These are phyloP conservation scores for Chironex yamaguchii DNA, from an alignment of 30 jellyfish, hydroid and myxozoan genomes.

Conservation along the genomic window DNA sequence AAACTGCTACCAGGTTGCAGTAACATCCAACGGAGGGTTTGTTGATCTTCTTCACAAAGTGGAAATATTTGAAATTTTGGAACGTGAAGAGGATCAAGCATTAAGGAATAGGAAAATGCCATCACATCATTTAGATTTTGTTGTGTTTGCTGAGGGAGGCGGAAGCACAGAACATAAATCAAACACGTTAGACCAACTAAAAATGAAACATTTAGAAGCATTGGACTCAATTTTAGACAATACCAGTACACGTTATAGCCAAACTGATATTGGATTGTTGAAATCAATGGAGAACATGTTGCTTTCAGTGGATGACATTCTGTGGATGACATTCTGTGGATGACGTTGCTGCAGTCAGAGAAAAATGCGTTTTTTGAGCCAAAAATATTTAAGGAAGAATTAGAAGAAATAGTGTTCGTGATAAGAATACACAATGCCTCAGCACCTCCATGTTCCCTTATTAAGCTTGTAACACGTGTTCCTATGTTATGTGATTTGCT, in stretches of 20 bases:
- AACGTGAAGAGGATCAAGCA: too few species aligned
- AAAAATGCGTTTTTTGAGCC: background rate
- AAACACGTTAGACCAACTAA: background rate
- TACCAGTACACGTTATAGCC: background rate
- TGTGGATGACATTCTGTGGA: background rate
- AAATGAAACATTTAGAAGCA: background rate
- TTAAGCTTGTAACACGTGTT: too few species aligned
- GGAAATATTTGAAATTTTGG: too few species aligned
- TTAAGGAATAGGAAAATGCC: too few species aligned
- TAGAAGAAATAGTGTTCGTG: background rate
- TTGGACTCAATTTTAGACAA: background rate
- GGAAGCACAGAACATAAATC: background rate
- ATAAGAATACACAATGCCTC: background rate
- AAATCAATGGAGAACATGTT: conserved; percentile 6
- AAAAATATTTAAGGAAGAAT: too few species aligned
- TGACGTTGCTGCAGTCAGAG: background rate
- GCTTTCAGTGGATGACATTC: background rate
- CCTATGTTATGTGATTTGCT: too few species aligned
- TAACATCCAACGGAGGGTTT: too few species aligned
- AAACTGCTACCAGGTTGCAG: too few species aligned
- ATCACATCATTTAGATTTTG: too few species aligned
- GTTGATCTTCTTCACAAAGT: too few species aligned
- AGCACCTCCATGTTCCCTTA: background rate
- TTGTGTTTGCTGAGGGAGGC: conserved; percentile 1
- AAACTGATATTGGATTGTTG: conserved; percentile 12